phyloP scores from a whole-genome alignment of 2,888 invertebrate genomes.

The Drosophila picticornis region DNA sequence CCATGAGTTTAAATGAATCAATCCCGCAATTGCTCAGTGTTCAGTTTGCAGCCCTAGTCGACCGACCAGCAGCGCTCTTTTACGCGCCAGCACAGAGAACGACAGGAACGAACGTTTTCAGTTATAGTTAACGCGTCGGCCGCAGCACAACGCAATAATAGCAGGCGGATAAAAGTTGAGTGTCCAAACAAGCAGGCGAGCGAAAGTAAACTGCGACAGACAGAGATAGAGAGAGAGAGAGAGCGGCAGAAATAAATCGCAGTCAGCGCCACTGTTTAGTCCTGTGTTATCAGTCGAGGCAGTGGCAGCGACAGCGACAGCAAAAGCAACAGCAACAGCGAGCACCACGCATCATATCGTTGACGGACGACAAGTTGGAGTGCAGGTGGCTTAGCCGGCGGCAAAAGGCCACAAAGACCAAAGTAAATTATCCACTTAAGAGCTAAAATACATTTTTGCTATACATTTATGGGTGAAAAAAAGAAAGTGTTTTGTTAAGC shows the following conservation, averaged over 20 bases:
- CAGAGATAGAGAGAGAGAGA: conserved; percentile 8
- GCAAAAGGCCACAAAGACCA: conserved; percentile 49
- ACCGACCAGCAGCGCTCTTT: conserved; percentile 1
- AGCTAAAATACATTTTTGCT: conserved; percentile 25
- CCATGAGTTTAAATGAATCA: no score
- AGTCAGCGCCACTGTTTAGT: conserved; percentile 59
- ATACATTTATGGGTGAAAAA: conserved; percentile 19
- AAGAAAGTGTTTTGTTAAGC: conserved; percentile 40
- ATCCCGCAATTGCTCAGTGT: conserved; percentile 21
- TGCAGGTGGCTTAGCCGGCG: conserved; percentile 69
- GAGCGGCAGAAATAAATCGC: conserved; percentile 45
- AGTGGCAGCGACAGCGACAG: conserved; percentile 53
- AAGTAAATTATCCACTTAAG: conserved; percentile 64
- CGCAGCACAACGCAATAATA: conserved; percentile 64
- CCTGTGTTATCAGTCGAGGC: conserved; percentile 68
- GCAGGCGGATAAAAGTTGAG: conserved; percentile 25
- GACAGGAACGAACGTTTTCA: conserved; percentile 50
- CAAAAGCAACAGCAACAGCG: conserved; percentile 54
- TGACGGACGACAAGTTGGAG: conserved; percentile 31
- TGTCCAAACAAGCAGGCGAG: conserved; percentile 10
- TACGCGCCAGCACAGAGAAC: conserved; percentile 21
- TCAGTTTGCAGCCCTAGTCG: conserved; percentile 23
- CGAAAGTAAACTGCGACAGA: conserved; percentile 26
- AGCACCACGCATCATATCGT: conserved; percentile 35
- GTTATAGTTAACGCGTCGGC: conserved; percentile 81